These are phyloP conservation scores for Anneissia japonica DNA, from an alignment of 35 echinoderm and acorn worm species.

Conservation along the genomic window DNA sequence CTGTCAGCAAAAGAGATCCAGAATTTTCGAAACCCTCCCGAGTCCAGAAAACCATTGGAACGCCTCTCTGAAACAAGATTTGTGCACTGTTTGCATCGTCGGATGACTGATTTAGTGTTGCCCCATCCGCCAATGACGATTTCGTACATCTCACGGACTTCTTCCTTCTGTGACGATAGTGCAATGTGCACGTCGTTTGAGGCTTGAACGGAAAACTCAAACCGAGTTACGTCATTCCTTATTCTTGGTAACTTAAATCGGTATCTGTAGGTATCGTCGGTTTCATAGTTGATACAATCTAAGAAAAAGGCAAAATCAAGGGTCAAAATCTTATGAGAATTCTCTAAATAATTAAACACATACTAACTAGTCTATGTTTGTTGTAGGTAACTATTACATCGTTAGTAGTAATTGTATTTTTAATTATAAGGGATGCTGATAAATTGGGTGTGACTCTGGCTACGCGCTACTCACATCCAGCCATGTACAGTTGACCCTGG, in stretches of 20 bases:
- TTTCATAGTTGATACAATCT: background rate
- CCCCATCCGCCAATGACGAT: slow-evolving; percentile 65
- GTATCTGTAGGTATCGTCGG: background rate
- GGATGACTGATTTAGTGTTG: slow-evolving; percentile 65
- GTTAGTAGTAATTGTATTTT: too few species aligned
- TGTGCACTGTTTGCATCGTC: slow-evolving; percentile 22
- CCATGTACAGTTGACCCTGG: too few species aligned
- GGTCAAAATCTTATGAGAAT: too few species aligned
- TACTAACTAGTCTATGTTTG: too few species aligned
- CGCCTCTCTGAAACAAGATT: slow-evolving; percentile 4
- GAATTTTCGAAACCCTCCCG: slow-evolving; percentile 40
- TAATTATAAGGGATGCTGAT: too few species aligned
- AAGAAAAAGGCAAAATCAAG: too few species aligned
- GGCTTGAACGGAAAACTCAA: slow-evolving; percentile 63
- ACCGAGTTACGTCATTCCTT: background rate
- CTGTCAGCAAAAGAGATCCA: slow-evolving; percentile 46
- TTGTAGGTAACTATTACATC: too few species aligned
- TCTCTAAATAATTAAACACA: too few species aligned
- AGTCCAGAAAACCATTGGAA: slow-evolving; percentile 28
- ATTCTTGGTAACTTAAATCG: background rate
- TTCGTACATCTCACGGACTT: slow-evolving; percentile 56
- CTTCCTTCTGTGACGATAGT: slow-evolving; percentile 22
- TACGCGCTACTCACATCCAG: too few species aligned
- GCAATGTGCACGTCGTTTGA: slow-evolving; percentile 60
- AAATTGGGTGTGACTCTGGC: too few species aligned